phyloP scores from a whole-genome alignment of 2,113 vertebrate genomes.

The Merops nubicus region DNA sequence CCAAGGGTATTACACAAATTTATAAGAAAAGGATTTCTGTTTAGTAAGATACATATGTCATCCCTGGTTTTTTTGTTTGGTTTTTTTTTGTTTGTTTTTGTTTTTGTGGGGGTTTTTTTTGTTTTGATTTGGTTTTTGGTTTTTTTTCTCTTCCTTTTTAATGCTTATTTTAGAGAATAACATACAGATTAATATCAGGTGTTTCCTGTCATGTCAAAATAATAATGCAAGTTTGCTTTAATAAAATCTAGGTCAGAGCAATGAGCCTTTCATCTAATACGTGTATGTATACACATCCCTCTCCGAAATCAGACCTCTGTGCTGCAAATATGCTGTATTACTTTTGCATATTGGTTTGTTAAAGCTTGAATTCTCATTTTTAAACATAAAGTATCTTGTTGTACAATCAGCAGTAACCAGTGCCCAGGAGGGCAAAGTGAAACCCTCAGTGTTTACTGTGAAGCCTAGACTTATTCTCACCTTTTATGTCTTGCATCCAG shows the following conservation, averaged over 20 bases:
- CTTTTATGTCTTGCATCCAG: neutral
- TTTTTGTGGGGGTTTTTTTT: too few relatives aligned
- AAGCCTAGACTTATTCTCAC: neutral
- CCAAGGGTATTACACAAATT: neutral
- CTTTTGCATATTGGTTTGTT: neutral
- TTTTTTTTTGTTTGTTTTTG: too few relatives aligned
- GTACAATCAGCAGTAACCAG: neutral
- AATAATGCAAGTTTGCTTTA: neutral
- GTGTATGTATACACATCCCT: neutral
- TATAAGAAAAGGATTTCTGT: neutral
- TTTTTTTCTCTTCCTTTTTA: too few relatives aligned
- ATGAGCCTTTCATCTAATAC: neutral
- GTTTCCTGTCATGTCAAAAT: neutral
- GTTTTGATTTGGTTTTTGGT: too few relatives aligned
- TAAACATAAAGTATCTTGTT: neutral
- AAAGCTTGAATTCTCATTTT: neutral
- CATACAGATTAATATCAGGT: neutral
- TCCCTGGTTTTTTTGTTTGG: neutral
- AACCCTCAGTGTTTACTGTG: rapidly evolving
- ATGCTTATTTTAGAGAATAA: neutral
- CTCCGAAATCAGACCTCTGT: neutral
- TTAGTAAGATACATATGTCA: neutral
- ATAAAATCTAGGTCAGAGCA: neutral
- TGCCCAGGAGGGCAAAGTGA: neutral
- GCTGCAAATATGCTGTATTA: neutral